A percentile compares a stretch with the other conserved stretches of the same genome.
Evolutionary conservation across 2,113 vertebrate species (phyloP).

Genomic region (Gobio gobio): DNA sequence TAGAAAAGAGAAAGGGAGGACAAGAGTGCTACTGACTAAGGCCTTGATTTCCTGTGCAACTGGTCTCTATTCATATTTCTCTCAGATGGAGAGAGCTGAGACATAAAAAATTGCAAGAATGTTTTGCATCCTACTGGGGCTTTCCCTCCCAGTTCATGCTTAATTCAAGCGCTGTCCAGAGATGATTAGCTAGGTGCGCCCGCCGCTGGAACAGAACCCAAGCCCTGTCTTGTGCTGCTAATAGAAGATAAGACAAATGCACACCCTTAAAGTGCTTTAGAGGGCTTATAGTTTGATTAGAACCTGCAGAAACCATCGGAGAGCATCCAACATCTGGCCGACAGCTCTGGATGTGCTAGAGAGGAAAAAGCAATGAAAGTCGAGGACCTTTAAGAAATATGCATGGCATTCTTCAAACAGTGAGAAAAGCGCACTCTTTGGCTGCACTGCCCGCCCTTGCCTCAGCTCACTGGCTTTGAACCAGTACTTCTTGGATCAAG

Average conservation of each 20-base stretch:
- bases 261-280: conserved; percentile 47
- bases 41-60: conserved; percentile 20
- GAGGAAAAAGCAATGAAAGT: conserved; percentile 68
- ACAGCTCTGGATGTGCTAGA: conserved; percentile 62
- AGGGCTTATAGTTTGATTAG: conserved; percentile 44
- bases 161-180: conserved; percentile 54
- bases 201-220: conserved; percentile 41
- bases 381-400: conserved; percentile 68
- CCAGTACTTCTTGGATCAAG: conserved; percentile 35
- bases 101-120: conserved; percentile 56
- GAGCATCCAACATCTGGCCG: conserved; percentile 62
- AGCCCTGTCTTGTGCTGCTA: conserved; percentile 23
- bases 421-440: conserved; percentile 44
- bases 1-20: background rate
- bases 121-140: conserved; percentile 53
- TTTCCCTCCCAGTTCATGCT: conserved; percentile 54
- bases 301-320: conserved; percentile 62
- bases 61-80: conserved; percentile 20
- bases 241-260: conserved; percentile 49
- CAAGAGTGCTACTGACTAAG: conserved; percentile 11
- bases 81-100: conserved; percentile 43
- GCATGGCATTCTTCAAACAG: conserved; percentile 60
- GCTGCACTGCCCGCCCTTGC: conserved; percentile 29
- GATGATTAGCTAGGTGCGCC: conserved; percentile 38
- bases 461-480: conserved; percentile 43